Evolutionary conservation across 1,140 invertebrate species (phyloP).

Genomic region (Caenorhabditis remanei): DNA sequence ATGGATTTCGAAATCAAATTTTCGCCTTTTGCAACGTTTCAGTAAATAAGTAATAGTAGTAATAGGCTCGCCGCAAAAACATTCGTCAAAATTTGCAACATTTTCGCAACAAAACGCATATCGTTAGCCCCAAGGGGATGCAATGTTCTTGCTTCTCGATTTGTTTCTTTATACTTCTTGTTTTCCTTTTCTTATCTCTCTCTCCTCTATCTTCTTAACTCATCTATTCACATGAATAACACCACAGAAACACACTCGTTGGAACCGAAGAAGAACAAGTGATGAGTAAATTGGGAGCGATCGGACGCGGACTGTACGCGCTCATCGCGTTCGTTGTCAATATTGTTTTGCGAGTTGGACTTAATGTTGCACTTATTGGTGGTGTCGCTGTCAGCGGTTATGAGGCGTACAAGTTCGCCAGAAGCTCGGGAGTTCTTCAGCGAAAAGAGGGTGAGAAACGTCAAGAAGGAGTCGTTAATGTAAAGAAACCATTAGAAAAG

Average conservation of each 20-base stretch:
- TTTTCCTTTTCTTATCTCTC: conserved; percentile 24
- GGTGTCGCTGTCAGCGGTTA: conserved; percentile 59
- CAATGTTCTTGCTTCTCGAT: conserved; percentile 9
- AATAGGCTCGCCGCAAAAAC: not conserved
- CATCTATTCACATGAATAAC: conserved; percentile 16
- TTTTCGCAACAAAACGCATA: not conserved
- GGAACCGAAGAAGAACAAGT: conserved; percentile 4
- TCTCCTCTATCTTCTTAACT: conserved; percentile 6
- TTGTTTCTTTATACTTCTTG: not conserved
- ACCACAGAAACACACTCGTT: not conserved
- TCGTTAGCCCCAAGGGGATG: not conserved
- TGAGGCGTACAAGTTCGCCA: conserved; percentile 53
- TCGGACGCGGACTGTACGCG: conserved; percentile 61
- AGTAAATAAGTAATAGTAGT: conserved; percentile 17
- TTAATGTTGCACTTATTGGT: conserved; percentile 45
- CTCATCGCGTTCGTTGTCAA: conserved; percentile 56
- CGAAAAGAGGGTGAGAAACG: conserved; percentile 62
- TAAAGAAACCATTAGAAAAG: not conserved
- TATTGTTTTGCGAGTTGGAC: conserved; percentile 44
- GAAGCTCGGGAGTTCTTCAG: conserved; percentile 57
- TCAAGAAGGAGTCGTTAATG: not conserved
- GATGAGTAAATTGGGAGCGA: conserved; percentile 61
- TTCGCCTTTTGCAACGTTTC: not conserved
- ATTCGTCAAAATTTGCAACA: not conserved
- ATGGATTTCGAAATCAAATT: not conserved